These are phyloP conservation scores for Liodrosophila aerea DNA, from an alignment of 2,888 invertebrate species.

Conservation along the genomic window DNA sequence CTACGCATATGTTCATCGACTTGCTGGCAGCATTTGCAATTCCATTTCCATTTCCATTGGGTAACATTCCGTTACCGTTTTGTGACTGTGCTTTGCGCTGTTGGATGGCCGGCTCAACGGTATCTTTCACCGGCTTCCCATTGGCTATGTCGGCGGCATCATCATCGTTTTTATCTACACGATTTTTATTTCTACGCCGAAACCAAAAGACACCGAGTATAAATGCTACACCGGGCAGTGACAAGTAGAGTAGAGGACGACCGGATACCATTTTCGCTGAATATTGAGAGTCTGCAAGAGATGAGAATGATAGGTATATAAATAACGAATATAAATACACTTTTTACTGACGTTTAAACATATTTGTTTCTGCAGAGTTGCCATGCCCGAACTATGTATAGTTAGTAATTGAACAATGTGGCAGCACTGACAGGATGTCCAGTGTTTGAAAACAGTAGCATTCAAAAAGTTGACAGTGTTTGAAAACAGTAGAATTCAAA, in stretches of 20 bases:
- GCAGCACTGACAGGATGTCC: no score
- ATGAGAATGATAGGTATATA: no score
- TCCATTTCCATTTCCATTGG: conserved; percentile 42
- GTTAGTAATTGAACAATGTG: no score
- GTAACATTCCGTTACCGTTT: conserved; percentile 44
- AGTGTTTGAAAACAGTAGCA: no score
- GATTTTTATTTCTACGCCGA: conserved; percentile 87
- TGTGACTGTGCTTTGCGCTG: conserved; percentile 39
- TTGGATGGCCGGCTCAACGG: conserved; percentile 30
- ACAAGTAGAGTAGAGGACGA: conserved; percentile 90
- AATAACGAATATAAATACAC: no score
- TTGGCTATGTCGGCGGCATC: conserved; percentile 58
- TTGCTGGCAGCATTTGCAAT: conserved; percentile 26
- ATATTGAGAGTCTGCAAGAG: conserved; percentile 78
- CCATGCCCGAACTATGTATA: no score
- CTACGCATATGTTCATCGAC: conserved; percentile 72
- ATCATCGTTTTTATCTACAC: conserved; percentile 69
- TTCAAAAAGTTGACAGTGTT: no score
- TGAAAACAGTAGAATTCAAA: no score
- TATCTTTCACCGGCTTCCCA: conserved; percentile 46
- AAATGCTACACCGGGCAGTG: conserved; percentile 90
- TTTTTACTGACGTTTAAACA: no score
- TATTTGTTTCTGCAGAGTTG: no score
- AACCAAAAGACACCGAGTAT: conserved; percentile 91
- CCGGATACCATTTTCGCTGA: conserved; percentile 87